Evolutionary conservation across 2,888 invertebrate genomes (phyloP), one percentile per base, ranked within the genome.

Genomic region (Folsomia manolachei): DNA sequence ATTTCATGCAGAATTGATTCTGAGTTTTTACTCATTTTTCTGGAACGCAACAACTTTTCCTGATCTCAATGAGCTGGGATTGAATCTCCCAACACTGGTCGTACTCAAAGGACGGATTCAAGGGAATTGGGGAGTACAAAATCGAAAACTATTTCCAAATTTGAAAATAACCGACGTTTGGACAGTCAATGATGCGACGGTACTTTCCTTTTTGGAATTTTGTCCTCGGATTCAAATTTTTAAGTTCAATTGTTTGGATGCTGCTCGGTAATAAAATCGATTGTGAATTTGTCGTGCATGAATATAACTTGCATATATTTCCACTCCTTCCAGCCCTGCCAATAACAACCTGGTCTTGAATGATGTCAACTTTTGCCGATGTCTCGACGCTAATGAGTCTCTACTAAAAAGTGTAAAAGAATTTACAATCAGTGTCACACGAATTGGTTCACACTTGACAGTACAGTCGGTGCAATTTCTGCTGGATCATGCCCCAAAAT

Each of bases 131-230:
- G 56, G 61, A 52, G 52, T 24, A 0, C 27, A 25, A 2, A 14
- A 4, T 14, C 51, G 24, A n/a, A 14, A 53, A 7, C 24, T 77
- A 1, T 61, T 77, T 2, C 73, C 73, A 19, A 21, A 69, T 4
- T 66, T 77, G 23, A 56, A 72, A 25, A 27, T 51, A 21, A 70
- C 71, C 0, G 61, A 75, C 27, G 70, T 77, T 4, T 77, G 77
- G 77, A 53, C 70, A 1, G 27, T 71, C 1, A 69, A 67, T 52
- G 61, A 71, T 27, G 1, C 27, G 1, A 75, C 77, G 0, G 66
- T 66, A 2, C 1, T 66, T 4, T 67, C 73, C 0, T 66, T 77
- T 26, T 56, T 77, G 1, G 14, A 61, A 25, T 51, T 56, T 9
- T 52, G 60, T 14, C 75, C 77, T 7, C 27, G 26, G 14, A 19